Evolutionary conservation across 2,113 vertebrate genomes (phyloP).

Genomic region (Paracanthobrama guichenoti): DNA sequence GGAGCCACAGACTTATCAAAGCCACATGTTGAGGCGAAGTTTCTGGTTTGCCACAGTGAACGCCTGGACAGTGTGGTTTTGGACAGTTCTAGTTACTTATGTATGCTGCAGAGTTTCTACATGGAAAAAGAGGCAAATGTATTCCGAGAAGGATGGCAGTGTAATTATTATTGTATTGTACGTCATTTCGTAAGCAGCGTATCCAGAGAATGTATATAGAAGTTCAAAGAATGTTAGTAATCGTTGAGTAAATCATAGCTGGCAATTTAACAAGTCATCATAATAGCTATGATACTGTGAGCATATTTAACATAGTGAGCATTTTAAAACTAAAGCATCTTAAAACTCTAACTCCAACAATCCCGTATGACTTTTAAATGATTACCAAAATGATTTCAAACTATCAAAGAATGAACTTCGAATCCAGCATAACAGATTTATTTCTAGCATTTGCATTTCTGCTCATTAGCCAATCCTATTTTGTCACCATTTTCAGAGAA

Average conservation of each 20-base stretch:
- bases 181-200: slow-evolving; percentile 1
- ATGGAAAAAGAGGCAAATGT: not conserved
- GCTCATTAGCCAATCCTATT: not conserved
- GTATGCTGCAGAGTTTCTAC: slow-evolving; percentile 6
- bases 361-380: not conserved
- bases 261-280: not conserved
- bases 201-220: not conserved
- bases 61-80: slow-evolving; percentile 38
- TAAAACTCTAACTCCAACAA: not conserved
- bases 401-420: not conserved
- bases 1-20: slow-evolving; percentile 53
- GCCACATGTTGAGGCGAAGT: slow-evolving; percentile 50
- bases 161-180: slow-evolving; percentile 5
- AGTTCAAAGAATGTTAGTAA: not conserved
- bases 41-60: slow-evolving; percentile 26
- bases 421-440: slow-evolving; percentile 12
- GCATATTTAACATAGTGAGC: slow-evolving; percentile 21
- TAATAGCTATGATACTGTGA: slow-evolving; percentile 12
- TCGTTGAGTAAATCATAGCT: not conserved
- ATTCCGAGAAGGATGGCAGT: not conserved
- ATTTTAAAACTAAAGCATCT: slow-evolving; percentile 4
- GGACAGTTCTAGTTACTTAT: not conserved
- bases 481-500: slow-evolving; percentile 19
- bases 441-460: slow-evolving; percentile 25
- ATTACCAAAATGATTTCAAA: slow-evolving; percentile 1